Base-by-base conservation (phyloP, 37 sponge, comb jelly and placozoan genomes). In the Bolinopsis microptera region DNA sequence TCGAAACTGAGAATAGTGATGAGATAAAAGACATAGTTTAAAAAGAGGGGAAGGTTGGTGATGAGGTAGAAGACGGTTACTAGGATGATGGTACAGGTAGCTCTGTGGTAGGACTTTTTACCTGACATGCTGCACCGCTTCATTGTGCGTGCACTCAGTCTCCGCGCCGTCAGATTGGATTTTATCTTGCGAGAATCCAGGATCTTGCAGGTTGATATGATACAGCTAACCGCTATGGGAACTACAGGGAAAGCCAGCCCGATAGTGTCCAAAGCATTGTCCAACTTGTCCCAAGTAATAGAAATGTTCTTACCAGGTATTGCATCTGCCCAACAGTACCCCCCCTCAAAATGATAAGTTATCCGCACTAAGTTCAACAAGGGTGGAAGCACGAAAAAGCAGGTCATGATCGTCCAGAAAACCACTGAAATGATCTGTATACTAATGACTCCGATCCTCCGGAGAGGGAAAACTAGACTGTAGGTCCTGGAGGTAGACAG, bases 201-300 rank as follows among this genome's bases (percentile, higher is more conserved):
- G 61, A 80, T 33, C 37, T 80, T 28, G 37, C 8, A 80, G 35
- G 82, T 35, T 3, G 82, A 80, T 34, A 80, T 80, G 37, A 28
- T 30, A 80, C 82, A 80, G 82, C 38, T 36, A 8, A 35, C 37
- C 1, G 82, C 5, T 34, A 80, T 80, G 82, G 82, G 82, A 35
- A 80, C 2, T 1, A 80, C 37, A 0, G 82, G 82, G 23, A 80
- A 80, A 0, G 82, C 82, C 37, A 80, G 38, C 9, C 34, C 38
- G 37, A 80, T 13, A 8, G 38, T 30, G 38, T 80, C 82, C 82
- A 33, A 1, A 35, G 38, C 30, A 22, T 28, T 80, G 37, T 80
- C 82, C 9, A 80, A 16, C 38, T 2, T 80, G 38, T 35, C 37
- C 82, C 82, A 80, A 21, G 30, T 33, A 2, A 16, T 1, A 35